phyloP scores from a whole-genome alignment of 2,888 invertebrate genomes.

The Lasioglossum calceatum region DNA sequence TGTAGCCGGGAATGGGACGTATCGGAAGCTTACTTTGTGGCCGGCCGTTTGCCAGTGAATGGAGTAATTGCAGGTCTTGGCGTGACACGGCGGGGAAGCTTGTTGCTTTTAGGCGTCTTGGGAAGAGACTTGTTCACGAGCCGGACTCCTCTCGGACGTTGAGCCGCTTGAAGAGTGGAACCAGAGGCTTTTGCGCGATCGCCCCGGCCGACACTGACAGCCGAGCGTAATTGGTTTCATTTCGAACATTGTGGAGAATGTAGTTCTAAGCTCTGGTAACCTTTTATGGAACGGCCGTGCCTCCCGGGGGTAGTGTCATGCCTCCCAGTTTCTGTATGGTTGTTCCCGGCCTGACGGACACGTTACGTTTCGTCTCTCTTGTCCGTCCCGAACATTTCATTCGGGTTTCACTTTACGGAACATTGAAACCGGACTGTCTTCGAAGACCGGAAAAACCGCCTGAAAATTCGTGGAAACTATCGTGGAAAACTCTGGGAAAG shows the following conservation, averaged over 20 bases:
- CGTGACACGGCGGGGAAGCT: conserved; percentile 32
- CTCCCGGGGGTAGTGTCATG: conserved; percentile 27
- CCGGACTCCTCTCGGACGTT: conserved; percentile 7
- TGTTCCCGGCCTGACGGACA: background rate
- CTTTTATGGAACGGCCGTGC: conserved; percentile 24
- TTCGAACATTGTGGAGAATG: conserved; percentile 35
- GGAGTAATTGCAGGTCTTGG: conserved; percentile 41
- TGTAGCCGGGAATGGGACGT: background rate
- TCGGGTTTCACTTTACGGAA: background rate
- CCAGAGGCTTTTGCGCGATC: conserved; percentile 24
- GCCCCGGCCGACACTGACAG: conserved; percentile 30
- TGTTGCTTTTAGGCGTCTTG: conserved; percentile 36
- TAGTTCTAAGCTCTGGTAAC: conserved; percentile 35
- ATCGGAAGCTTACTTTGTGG: conserved; percentile 39
- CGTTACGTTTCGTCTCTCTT: background rate
- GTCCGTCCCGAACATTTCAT: background rate
- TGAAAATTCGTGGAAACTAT: background rate
- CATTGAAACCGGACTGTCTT: background rate
- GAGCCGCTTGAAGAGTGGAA: conserved; percentile 30
- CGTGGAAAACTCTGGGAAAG: background rate
- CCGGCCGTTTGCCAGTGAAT: conserved; percentile 28
- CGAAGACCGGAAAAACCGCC: background rate
- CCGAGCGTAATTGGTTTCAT: conserved; percentile 32
- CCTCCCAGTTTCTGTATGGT: background rate
- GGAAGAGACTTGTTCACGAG: conserved; percentile 25